Evolutionary conservation across 2,113 vertebrate genomes (phyloP).

Genomic region (Chascanopsetta lugubris): DNA sequence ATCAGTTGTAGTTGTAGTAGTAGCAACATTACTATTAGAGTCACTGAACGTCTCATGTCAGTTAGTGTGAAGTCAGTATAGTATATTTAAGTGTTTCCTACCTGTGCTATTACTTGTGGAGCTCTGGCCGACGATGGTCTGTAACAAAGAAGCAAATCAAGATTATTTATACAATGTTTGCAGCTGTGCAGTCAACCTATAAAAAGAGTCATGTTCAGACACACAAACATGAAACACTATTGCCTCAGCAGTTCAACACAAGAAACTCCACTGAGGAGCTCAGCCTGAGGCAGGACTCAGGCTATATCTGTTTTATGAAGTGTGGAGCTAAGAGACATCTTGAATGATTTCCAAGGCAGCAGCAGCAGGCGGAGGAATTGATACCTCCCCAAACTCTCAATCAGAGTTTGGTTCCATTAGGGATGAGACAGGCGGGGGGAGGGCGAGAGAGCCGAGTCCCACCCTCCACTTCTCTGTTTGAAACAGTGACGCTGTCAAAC

Average conservation of each 20-base stretch:
- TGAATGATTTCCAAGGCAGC: slow-evolving; percentile 26
- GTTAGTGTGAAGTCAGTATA: background rate
- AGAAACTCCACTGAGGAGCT: background rate
- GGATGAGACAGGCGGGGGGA: background rate
- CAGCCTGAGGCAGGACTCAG: background rate
- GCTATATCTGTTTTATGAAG: slow-evolving; percentile 9
- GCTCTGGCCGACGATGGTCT: slow-evolving; percentile 70
- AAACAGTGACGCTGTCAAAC: too few species aligned
- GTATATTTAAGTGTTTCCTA: slow-evolving; percentile 29
- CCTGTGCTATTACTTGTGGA: slow-evolving; percentile 59
- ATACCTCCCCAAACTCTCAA: slow-evolving; percentile 24
- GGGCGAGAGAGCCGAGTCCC: background rate
- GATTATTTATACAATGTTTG: too few species aligned
- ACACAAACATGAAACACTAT: background rate
- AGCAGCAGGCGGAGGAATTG: slow-evolving; percentile 16
- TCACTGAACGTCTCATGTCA: too few species aligned
- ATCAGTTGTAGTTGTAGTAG: too few species aligned
- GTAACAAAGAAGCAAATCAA: slow-evolving; percentile 34
- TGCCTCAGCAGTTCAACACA: background rate
- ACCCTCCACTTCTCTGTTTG: background rate
- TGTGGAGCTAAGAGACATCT: slow-evolving; percentile 24
- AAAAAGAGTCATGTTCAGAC: background rate
- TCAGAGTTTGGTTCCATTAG: slow-evolving; percentile 33
- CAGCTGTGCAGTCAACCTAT: background rate
- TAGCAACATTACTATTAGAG: too few species aligned